A percentile compares a stretch with the other conserved stretches of the same genome.
These are phyloP conservation scores for Pardosa pseudoannulata DNA, from an alignment of 2,888 invertebrate species.

Conservation along the genomic window DNA sequence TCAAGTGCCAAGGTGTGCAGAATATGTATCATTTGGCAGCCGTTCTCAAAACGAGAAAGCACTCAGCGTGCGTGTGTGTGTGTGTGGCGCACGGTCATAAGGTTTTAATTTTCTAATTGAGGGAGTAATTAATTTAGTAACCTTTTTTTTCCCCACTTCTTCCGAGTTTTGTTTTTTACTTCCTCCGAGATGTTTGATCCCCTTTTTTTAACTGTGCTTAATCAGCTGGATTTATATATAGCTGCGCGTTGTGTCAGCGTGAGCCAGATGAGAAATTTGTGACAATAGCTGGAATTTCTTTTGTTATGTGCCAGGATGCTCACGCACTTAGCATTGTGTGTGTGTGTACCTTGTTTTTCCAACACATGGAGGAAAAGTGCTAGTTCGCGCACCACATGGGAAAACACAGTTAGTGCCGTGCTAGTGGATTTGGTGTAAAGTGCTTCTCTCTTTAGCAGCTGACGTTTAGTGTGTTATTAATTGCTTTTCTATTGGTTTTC, in stretches of 20 bases:
- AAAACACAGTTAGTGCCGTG: background rate
- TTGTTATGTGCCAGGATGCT: constrained; percentile 2
- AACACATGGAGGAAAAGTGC: background rate
- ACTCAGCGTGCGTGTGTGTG: no score
- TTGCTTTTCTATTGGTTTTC: no score
- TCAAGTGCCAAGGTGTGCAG: constrained; percentile 1
- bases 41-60: background rate
- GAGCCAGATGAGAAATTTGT: constrained; percentile 9
- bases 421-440: no score
- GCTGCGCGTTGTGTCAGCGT: background rate
- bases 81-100: background rate
- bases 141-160: background rate
- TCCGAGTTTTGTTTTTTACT: background rate
- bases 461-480: no score
- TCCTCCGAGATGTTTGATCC: background rate
- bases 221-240: constrained; percentile 14
- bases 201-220: background rate
- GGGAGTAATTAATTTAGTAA: background rate
- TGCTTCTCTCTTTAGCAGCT: no score
- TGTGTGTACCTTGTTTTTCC: background rate
- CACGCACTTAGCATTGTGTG: background rate
- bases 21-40: background rate
- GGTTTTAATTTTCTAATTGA: background rate
- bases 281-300: constrained; percentile 19
- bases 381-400: background rate